Base-by-base conservation (phyloP, 2,797 vertebrate species). In the Sebastes baramenuke region DNA sequence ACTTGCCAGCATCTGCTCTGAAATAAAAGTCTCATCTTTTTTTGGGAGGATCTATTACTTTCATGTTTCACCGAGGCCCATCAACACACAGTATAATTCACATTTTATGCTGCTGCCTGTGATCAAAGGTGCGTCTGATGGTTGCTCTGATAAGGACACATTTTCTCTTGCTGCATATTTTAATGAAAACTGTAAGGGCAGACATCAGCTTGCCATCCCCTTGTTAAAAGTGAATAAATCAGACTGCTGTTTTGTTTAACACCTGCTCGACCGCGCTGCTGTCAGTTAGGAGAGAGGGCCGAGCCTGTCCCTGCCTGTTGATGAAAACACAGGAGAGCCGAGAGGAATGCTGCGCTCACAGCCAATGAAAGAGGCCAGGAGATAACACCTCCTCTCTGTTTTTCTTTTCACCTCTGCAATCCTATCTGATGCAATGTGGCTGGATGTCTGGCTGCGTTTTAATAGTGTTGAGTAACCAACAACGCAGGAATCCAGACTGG, bases 221-320 rank as follows among this genome's bases (percentile, higher is more conserved):
- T 16, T 80, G 29, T 72, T 74, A 75, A 73, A 74, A 81, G 22
- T 20, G 73, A 85, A 80, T 77, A 82, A 54, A 82, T 74, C 64
- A 65, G 64, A 11, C 32, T 29, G 62, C 72, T 71, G 74, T 82
- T 85, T 79, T 38, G 42, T 58, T 10, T 30, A 82, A 72, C 75
- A 87, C 72, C 75, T 84, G 86, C 55, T 68, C 10, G 14, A 22
- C 68, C 14, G 64, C 56, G 59, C 62, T 77, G 60, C 66, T 77
- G 82, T 87, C 75, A 82, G 67, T 38, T 42, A 52, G 73, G 8
- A 75, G 8, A 75, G 32, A 75, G 20, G 36, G 36, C 6, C 4
- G 30, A 73, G 75, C 86, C 65, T 91, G 93, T 89, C 36, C 34
- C 68, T 76, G 86, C 90, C 83, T 92, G 93, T 67, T n/a, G 65